These are phyloP conservation scores for Ladona fulva DNA, from an alignment of 1,140 invertebrate genomes.

Conservation along the genomic window DNA sequence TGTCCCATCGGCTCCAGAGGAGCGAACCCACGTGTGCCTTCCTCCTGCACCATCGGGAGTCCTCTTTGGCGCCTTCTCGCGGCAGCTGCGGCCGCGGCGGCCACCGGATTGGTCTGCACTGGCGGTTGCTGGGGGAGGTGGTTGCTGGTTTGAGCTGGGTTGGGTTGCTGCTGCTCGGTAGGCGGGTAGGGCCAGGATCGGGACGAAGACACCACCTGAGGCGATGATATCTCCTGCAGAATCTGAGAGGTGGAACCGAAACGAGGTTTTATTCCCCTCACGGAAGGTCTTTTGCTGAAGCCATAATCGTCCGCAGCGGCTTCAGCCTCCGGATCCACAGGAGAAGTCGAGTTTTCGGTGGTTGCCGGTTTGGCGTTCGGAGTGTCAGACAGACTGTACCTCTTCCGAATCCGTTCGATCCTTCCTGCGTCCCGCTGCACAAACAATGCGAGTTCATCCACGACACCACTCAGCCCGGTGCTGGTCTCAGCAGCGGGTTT, in stretches of 20 bases:
- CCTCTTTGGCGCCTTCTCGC: not conserved
- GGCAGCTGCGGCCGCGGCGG: not conserved
- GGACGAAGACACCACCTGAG: not conserved
- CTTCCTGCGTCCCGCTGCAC: slow-evolving; percentile 71
- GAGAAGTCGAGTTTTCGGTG: not conserved
- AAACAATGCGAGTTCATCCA: slow-evolving; percentile 72
- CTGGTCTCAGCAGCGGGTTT: not conserved
- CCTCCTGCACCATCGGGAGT: not conserved
- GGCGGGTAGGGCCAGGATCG: not conserved
- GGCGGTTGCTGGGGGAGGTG: not conserved
- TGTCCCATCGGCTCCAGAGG: not conserved
- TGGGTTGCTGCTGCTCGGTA: not conserved
- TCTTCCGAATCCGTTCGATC: slow-evolving; percentile 68
- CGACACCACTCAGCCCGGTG: slow-evolving; percentile 30
- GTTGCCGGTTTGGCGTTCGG: not conserved
- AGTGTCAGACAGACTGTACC: slow-evolving; percentile 44
- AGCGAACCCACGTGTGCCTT: not conserved
- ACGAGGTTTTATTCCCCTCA: slow-evolving; percentile 61
- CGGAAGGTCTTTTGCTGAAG: slow-evolving; percentile 76
- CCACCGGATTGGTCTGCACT: not conserved
- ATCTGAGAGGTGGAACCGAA: slow-evolving; percentile 73
- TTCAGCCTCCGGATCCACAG: slow-evolving; percentile 49
- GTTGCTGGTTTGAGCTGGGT: not conserved
- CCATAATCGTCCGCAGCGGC: slow-evolving; percentile 82
- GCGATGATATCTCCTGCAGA: slow-evolving; percentile 54